These are phyloP conservation scores for Formicarius rufipectus DNA, from an alignment of 2,113 vertebrate species.

Conservation along the genomic window DNA sequence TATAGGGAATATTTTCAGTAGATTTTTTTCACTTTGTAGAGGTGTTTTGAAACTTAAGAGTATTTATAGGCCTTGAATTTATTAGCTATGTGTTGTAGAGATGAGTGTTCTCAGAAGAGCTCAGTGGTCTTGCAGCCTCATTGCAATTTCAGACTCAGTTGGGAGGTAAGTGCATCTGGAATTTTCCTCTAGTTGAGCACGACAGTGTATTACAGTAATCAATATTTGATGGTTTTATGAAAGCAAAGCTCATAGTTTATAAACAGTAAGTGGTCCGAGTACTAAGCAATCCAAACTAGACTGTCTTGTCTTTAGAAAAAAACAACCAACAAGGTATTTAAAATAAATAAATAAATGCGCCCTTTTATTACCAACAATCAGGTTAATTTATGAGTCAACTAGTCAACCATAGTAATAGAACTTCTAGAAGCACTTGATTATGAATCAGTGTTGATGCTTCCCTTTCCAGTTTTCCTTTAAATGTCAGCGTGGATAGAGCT, in stretches of 20 bases:
- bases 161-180: not conserved
- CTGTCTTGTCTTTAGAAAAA: not conserved
- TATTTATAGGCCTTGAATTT: conserved; percentile 10
- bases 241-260: not conserved
- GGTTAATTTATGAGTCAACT: not conserved
- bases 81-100: not conserved
- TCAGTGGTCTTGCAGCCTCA: not conserved
- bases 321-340: not conserved
- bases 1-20: not conserved
- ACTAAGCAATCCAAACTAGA: not conserved
- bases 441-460: not conserved
- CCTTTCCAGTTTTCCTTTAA: not conserved
- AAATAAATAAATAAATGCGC: not conserved
- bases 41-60: conserved; percentile 3
- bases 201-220: not conserved
- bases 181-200: not conserved
- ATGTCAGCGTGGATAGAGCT: not conserved
- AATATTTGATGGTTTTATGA: not conserved
- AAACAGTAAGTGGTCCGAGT: not conserved
- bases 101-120: not conserved
- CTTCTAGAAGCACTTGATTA: not conserved
- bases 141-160: not conserved
- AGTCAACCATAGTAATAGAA: not conserved
- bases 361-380: not conserved
- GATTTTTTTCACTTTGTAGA: conserved; percentile 1